Conservation (phyloP, 2,113 vertebrate species). For the Delphinus delphis region DNA sequence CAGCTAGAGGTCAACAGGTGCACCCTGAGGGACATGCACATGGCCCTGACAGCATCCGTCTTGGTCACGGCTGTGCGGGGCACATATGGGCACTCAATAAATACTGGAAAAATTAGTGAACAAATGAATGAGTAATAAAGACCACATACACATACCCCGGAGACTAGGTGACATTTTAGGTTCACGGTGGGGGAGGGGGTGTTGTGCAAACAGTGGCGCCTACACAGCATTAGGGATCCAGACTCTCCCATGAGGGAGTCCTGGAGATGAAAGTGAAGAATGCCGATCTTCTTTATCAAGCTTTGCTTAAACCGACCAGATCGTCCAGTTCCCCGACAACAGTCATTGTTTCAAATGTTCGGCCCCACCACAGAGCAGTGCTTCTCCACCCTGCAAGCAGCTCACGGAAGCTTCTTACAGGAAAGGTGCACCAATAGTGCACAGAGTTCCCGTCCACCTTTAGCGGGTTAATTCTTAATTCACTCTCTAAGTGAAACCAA, state of each 20-base stretch:
- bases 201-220: not conserved
- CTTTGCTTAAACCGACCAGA: not conserved
- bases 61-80: no score
- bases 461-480: not conserved
- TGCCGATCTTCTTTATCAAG: not conserved
- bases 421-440: not conserved
- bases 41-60: not conserved
- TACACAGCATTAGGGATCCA: not conserved
- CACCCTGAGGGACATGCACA: not conserved
- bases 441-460: not conserved
- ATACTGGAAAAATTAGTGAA: not conserved
- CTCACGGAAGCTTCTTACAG: not conserved
- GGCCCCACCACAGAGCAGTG: no score
- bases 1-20: not conserved
- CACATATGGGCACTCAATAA: not conserved
- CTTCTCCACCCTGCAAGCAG: not conserved
- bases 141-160: not conserved
- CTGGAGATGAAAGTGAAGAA: not conserved
- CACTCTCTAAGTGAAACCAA: not conserved
- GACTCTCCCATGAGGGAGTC: not conserved
- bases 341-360: not conserved
- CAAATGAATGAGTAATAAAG: not conserved
- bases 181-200: not conserved
- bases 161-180: not conserved
- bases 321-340: accelerated